Percentiles rank a stretch among this genome's conserved stretches.
Conservation (phyloP, 2,113 vertebrate genomes). For the Dromiciops gliroides region DNA sequence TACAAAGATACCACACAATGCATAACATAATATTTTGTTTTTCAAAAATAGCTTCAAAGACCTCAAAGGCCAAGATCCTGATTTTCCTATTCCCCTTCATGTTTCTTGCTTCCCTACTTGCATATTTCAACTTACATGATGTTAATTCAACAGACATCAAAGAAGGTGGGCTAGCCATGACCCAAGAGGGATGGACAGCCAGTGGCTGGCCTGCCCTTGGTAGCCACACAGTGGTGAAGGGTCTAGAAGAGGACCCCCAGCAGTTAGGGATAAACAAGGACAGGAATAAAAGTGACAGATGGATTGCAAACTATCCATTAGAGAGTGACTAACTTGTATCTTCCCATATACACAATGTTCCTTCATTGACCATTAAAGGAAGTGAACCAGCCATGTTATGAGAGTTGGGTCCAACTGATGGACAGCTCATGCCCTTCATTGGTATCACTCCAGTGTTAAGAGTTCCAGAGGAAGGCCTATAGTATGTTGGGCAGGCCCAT, state of each 20-base stretch:
- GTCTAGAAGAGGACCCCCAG: background rate
- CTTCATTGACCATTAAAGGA: background rate
- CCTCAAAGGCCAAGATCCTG: constrained; percentile 45
- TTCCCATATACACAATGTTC: background rate
- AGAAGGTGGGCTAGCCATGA: background rate
- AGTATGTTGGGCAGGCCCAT: background rate
- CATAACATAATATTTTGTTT: constrained; percentile 73
- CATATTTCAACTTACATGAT: background rate
- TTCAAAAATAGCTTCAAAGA: constrained; percentile 75
- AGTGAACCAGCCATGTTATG: background rate
- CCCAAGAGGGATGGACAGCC: too few relatives aligned
- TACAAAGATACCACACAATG: constrained; percentile 60
- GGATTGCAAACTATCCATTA: background rate
- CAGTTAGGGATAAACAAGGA: background rate
- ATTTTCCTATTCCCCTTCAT: constrained; percentile 56
- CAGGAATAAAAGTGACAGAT: background rate
- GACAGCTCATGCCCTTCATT: background rate
- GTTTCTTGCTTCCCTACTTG: constrained; percentile 7
- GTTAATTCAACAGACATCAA: background rate
- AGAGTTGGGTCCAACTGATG: background rate
- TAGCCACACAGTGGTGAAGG: background rate
- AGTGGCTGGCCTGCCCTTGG: background rate
- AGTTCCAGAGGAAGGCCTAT: background rate
- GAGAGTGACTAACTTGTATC: background rate
- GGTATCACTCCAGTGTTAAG: background rate